Base-by-base conservation (phyloP, 2,113 vertebrate species). In the Ciconia stormi region DNA sequence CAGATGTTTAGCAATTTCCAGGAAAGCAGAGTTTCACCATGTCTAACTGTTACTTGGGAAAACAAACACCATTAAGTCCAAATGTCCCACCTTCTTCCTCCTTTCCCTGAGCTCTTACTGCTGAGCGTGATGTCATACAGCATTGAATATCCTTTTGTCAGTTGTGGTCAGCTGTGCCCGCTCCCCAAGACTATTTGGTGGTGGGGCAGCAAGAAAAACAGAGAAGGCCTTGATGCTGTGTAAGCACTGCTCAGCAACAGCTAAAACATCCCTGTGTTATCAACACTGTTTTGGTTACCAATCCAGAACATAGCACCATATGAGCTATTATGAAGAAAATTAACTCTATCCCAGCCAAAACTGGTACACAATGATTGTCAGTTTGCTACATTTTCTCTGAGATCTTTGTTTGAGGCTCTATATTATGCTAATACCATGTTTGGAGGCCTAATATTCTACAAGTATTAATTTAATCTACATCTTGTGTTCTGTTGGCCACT, bases 361-460 rank as follows among this genome's bases (percentile, higher is more conserved):
- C 30, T 30, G 5, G 29, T 63, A 19, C 5, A 40, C 32, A 3
- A 1, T 22, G 32, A 19, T 72, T 59, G 21, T 47, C 40, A 70
- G 3, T 44, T 77, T 66, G 22, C 42, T 50, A 6, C 0, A 0
- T 61, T 71, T 58, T 84, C 44, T 79, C 42, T 18, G 15, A 67
- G 78, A 49, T 46, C 34, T 4, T 2, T 70, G 17, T 66, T 62
- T 90, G 46, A 88, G n/a, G 16, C 22, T 67, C 13, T 53, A 0
- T 53, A 9, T 82, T 65, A 36, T 46, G 47, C 26, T 84, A 79
- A 79, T 47, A 47, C 6, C 4, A 4, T 46, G 38, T 79, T 67
- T 88, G 59, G 63, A 78, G 42, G 52, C 11, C 27, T 58, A n/a
- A 26, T 69, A 66, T 30, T 80, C 63, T 84, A 4, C 15, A 70